Percentiles rank a stretch among this genome's conserved stretches.
Evolutionary conservation across 2,113 vertebrate genomes (phyloP).

Genomic region (Leucopternis melanops): DNA sequence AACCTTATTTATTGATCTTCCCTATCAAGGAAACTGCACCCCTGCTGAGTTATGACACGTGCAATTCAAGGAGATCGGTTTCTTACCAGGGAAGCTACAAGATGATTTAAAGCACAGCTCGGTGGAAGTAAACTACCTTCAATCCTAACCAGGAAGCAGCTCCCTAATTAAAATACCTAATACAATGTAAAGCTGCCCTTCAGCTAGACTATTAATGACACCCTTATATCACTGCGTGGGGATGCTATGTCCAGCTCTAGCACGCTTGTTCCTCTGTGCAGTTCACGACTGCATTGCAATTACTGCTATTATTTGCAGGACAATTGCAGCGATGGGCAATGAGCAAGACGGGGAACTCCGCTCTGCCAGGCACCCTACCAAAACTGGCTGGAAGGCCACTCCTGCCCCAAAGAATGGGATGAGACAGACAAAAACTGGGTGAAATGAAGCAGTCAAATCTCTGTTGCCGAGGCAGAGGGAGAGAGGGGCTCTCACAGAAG

Average conservation of each 20-base stretch:
- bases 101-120: neutral
- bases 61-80: neutral
- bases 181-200: neutral
- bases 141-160: neutral
- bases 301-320: neutral
- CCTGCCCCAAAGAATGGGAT: neutral
- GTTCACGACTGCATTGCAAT: neutral
- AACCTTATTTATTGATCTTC: neutral
- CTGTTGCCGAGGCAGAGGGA: neutral
- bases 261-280: neutral
- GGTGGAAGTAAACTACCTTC: neutral
- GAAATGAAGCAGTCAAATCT: neutral
- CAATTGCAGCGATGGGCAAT: neutral
- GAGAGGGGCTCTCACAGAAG: neutral
- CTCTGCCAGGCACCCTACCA: neutral
- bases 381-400: neutral
- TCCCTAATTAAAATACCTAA: neutral
- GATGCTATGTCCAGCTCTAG: neutral
- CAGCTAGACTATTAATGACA: neutral
- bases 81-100: neutral
- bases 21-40: neutral
- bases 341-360: neutral
- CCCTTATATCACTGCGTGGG: neutral
- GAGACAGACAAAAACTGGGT: neutral
- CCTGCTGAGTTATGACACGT: neutral